Evolutionary conservation across 2,888 invertebrate genomes (phyloP), one percentile per base, ranked within the genome.

Genomic region (Gastracanthus pulcherrimus): DNA sequence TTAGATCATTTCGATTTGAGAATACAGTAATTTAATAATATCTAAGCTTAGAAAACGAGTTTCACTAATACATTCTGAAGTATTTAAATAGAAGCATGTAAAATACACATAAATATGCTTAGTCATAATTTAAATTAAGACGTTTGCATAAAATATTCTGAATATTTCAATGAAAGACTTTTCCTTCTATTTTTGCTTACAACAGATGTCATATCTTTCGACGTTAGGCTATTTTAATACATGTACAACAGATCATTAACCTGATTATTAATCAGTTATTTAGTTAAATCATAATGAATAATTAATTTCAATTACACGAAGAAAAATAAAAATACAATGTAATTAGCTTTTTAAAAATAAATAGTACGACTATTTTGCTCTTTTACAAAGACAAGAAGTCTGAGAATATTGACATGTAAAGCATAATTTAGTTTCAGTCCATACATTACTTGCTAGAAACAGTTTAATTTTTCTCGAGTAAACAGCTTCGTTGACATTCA

Each of bases 81-180:
- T 71, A 76, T 70, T 70, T 55, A 80, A 64, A 80, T 71, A 64
- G 4, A 70, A 38, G 19, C 26, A 66, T 64, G 36, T 51, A 45
- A 74, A 29, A 45, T 23, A 34, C 36, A 13, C 31, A 72, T 36
- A 62, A 41, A 38, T 48, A 69, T 62, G 66, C 66, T 60, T 66
- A 74, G 41, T 69, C 51, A 69, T 74, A 77, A 77, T 74, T 81
- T 72, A 74, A 81, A 81, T 81, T 78, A 45, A 81, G 72, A 72
- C 60, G 67, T 81, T 71, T 72, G 45, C 76, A 74, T 74, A 72
- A 76, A 69, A 81, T 76, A 77, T 81, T 67, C 81, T 62, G 38
- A 74, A 72, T 69, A 71, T 74, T 77, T 66, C 31, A 76, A 23
- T 16, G 29, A 51, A 45, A 26, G 19, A 67, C 23, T 48, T 67